Percentiles rank a stretch among this genome's conserved stretches.
These are phyloP conservation scores for Ormyrus nitidulus DNA, from an alignment of 2,888 invertebrate genomes.

Conservation along the genomic window DNA sequence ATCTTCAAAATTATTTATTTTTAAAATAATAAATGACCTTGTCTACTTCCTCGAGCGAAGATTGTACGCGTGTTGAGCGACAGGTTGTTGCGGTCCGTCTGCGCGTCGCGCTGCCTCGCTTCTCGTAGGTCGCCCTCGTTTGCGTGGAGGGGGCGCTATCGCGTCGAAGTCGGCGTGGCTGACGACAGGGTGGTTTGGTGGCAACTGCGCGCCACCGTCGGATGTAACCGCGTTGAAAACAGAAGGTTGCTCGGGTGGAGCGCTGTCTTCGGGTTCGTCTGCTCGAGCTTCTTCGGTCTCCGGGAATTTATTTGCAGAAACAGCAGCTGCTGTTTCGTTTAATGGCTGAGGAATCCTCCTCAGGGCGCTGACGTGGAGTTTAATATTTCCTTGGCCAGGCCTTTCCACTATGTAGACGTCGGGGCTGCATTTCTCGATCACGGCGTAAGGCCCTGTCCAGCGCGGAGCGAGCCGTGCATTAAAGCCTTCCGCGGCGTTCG, in stretches of 20 bases:
- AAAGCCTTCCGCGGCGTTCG: neutral
- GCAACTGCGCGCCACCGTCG: neutral
- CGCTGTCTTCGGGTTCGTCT: neutral
- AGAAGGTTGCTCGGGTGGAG: neutral
- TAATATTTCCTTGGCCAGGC: neutral
- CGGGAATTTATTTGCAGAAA: neutral
- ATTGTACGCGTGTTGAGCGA: neutral
- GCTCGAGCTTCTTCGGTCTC: neutral
- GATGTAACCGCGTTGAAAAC: neutral
- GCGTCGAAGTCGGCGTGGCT: neutral
- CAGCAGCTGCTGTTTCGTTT: neutral
- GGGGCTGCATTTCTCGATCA: neutral
- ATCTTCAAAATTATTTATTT: neutral
- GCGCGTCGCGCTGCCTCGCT: neutral
- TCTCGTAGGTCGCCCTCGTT: neutral
- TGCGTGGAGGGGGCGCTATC: neutral
- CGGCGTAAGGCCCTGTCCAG: neutral
- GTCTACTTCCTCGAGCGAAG: neutral
- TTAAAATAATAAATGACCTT: neutral
- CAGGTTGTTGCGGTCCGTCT: neutral
- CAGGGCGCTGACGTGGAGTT: neutral
- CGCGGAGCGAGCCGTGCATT: neutral
- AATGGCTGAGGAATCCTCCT: too few species aligned
- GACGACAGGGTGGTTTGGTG: neutral
- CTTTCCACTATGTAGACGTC: neutral